These are phyloP conservation scores for Formicarius rufipectus DNA, from an alignment of 2,113 vertebrate genomes.

Conservation along the genomic window DNA sequence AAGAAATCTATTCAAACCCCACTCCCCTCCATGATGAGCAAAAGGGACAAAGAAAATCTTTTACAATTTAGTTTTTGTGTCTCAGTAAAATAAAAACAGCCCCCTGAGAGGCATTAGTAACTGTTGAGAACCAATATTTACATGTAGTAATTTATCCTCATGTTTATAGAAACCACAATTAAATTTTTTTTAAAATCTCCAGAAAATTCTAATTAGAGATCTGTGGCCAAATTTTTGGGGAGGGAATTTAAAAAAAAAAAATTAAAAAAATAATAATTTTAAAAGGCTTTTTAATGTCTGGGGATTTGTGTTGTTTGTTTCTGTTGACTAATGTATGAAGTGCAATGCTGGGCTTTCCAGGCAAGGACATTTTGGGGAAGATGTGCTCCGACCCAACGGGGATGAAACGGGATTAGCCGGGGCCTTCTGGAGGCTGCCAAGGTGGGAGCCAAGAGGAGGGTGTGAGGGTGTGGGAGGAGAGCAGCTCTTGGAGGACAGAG, in stretches of 20 bases:
- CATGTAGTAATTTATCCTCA: background rate
- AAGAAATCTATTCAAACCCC: slow-evolving; percentile 6
- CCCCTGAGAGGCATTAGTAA: slow-evolving; percentile 29
- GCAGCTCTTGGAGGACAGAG: background rate
- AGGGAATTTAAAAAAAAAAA: background rate
- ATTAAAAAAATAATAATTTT: background rate
- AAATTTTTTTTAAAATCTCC: background rate
- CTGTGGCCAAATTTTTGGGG: background rate
- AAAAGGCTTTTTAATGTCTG: background rate
- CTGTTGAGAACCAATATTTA: slow-evolving; percentile 17
- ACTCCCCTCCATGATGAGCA: background rate
- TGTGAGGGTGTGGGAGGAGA: background rate
- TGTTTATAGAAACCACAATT: slow-evolving; percentile 42
- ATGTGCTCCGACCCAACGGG: background rate
- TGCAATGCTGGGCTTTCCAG: slow-evolving; percentile 31
- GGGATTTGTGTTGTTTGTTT: slow-evolving; percentile 52
- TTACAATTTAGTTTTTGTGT: background rate
- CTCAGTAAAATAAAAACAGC: slow-evolving; percentile 22
- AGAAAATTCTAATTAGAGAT: slow-evolving; percentile 9
- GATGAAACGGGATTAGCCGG: background rate
- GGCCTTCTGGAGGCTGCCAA: slow-evolving; percentile 1
- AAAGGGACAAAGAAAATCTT: slow-evolving; percentile 15
- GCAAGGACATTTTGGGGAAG: slow-evolving; percentile 33
- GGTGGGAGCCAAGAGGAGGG: background rate
- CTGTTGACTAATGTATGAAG: slow-evolving; percentile 44